Evolutionary conservation across 2,888 invertebrate genomes (phyloP).

Genomic region (Pantelozetes paolii): DNA sequence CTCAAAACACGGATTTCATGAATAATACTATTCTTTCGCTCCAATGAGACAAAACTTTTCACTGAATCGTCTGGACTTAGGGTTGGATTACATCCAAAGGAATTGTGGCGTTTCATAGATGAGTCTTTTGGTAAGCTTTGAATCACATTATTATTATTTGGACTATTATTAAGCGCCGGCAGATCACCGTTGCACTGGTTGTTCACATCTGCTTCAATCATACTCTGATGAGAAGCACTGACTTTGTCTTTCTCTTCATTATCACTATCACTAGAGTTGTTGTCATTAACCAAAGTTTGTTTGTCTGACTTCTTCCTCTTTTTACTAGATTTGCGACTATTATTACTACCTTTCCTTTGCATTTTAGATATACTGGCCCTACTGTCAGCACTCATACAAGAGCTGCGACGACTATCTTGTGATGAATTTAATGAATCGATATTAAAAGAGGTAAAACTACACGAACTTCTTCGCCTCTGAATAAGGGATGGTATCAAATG

Average conservation of each 20-base stretch:
- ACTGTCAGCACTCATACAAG: conserved; percentile 41
- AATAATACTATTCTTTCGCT: conserved; percentile 38
- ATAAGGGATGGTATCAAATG: conserved; percentile 4
- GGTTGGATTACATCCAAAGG: conserved; percentile 24
- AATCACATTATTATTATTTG: not conserved
- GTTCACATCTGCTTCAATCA: not conserved
- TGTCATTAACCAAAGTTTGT: conserved; percentile 52
- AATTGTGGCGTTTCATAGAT: conserved; percentile 8
- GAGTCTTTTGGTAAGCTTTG: not conserved
- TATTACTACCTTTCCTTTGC: conserved; percentile 50
- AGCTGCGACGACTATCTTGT: conserved; percentile 15
- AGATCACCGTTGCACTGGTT: conserved; percentile 24
- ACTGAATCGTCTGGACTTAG: conserved; percentile 33
- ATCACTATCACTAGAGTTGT: conserved; percentile 61
- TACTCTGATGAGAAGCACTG: not conserved
- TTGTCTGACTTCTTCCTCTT: conserved; percentile 50
- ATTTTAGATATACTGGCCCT: conserved; percentile 42
- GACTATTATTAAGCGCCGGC: conserved; percentile 5
- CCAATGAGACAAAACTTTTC: conserved; percentile 12
- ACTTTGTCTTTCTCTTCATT: conserved; percentile 45
- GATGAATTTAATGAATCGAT: conserved; percentile 6
- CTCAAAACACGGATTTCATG: conserved; percentile 43
- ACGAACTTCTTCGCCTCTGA: conserved; percentile 31
- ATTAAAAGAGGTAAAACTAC: conserved; percentile 9
- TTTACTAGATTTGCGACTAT: conserved; percentile 51